Conservation (phyloP, 2,113 vertebrate genomes). For the Taurulus bubalis region DNA sequence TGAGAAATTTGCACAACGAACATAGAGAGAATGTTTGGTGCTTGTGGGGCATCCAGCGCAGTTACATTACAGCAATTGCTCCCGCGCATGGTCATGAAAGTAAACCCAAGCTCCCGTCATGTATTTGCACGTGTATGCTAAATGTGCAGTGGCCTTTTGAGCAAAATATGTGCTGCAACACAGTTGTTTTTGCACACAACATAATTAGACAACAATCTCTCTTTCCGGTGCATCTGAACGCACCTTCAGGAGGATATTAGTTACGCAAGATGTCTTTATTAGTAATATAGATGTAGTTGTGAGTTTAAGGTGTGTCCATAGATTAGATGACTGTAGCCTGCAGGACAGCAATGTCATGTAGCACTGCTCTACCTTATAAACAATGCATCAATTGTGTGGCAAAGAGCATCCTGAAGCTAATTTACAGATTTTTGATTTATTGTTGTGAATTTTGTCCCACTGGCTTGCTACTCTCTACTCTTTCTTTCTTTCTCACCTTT, state of each 20-base stretch:
- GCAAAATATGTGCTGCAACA: background rate
- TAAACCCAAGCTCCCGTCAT: background rate
- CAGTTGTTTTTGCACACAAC: background rate
- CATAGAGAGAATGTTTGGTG: background rate
- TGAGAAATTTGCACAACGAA: slow-evolving; percentile 14
- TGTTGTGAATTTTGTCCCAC: slow-evolving; percentile 22
- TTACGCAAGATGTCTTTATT: slow-evolving; percentile 15
- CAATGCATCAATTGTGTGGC: background rate
- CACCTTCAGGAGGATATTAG: slow-evolving; percentile 33
- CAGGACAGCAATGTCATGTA: background rate
- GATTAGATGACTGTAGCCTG: slow-evolving; percentile 11
- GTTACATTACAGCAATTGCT: background rate
- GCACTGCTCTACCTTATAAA: background rate
- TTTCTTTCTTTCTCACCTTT: slow-evolving; percentile 35
- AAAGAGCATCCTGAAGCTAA: background rate
- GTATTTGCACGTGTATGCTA: background rate
- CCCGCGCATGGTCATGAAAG: background rate
- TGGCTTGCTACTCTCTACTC: background rate
- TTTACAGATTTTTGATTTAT: background rate
- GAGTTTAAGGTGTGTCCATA: slow-evolving; percentile 17
- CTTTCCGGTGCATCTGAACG: slow-evolving; percentile 70
- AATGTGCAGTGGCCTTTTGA: background rate
- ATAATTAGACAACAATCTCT: slow-evolving; percentile 22
- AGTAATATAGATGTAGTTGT: slow-evolving; percentile 27
- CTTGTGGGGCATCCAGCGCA: background rate